Evolutionary conservation across 2,888 invertebrate genomes (phyloP).

Genomic region (Rotaria sp.): DNA sequence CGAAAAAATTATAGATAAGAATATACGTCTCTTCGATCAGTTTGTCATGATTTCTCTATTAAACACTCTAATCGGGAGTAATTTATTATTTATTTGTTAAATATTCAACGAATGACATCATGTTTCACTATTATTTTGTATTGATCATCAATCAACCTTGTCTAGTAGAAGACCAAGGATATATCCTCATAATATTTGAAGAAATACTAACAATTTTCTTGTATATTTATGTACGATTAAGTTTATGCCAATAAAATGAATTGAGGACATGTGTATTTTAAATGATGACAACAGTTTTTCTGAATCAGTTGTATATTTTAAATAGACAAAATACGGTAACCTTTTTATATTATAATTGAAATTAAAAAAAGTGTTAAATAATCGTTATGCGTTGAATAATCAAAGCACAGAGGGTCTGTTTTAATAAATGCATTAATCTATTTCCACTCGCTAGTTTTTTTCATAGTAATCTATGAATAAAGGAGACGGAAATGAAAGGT

Average conservation of each 20-base stretch:
- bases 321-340: not conserved
- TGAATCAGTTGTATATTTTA: not conserved
- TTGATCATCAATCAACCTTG: no score
- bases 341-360: not conserved
- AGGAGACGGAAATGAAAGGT: not conserved
- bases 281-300: not conserved
- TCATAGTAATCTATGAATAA: not conserved
- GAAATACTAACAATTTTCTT: not conserved
- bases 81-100: no score
- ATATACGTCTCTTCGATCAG: no score
- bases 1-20: no score
- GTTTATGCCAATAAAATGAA: not conserved
- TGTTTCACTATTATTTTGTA: no score
- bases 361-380: not conserved
- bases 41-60: no score
- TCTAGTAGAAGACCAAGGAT: not conserved
- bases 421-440: not conserved
- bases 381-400: not conserved
- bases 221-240: not conserved
- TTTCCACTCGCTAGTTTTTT: not conserved
- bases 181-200: not conserved
- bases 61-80: no score
- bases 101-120: no score
- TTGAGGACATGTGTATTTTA: not conserved
- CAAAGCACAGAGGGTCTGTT: not conserved